These are phyloP conservation scores for Chrysotoxum bicinctum DNA, from an alignment of 2,888 invertebrate species.

Conservation along the genomic window DNA sequence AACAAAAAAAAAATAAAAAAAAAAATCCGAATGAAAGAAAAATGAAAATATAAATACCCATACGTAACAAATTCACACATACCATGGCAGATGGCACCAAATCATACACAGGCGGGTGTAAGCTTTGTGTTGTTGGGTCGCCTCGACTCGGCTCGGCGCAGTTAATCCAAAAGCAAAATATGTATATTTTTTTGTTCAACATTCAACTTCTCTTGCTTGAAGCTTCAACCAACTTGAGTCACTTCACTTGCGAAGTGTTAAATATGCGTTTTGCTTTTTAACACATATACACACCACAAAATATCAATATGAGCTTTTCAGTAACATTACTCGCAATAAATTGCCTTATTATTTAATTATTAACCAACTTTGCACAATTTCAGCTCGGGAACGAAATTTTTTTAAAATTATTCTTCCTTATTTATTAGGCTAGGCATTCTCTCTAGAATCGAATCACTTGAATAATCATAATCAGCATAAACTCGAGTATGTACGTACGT, in stretches of 20 bases:
- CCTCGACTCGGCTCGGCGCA: conserved; percentile 5
- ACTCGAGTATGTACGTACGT: neutral
- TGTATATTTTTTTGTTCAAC: conserved; percentile 5
- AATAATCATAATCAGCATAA: conserved; percentile 5
- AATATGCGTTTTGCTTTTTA: conserved; percentile 30
- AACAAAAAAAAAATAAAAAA: neutral
- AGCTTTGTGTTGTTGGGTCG: conserved; percentile 1
- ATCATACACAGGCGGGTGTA: neutral
- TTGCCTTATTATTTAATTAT: conserved; percentile 21
- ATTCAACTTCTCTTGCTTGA: conserved; percentile 12
- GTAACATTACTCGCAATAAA: conserved; percentile 10
- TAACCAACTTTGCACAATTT: conserved; percentile 24
- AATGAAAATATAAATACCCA: conserved; percentile 16
- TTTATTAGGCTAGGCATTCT: too few relatives aligned
- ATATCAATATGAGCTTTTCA: conserved; percentile 27
- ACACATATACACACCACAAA: conserved; percentile 4
- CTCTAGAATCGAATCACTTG: too few relatives aligned
- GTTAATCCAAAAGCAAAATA: conserved; percentile 20
- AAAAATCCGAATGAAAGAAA: conserved; percentile 3
- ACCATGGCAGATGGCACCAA: neutral
- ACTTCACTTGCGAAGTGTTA: conserved; percentile 12
- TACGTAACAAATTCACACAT: conserved; percentile 3
- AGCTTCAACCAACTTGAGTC: conserved; percentile 6
- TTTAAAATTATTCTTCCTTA: too few relatives aligned
- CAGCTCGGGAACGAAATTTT: too few relatives aligned